phyloP scores from a whole-genome alignment of 2,888 invertebrate species.

The Cheilosia vulpina region DNA sequence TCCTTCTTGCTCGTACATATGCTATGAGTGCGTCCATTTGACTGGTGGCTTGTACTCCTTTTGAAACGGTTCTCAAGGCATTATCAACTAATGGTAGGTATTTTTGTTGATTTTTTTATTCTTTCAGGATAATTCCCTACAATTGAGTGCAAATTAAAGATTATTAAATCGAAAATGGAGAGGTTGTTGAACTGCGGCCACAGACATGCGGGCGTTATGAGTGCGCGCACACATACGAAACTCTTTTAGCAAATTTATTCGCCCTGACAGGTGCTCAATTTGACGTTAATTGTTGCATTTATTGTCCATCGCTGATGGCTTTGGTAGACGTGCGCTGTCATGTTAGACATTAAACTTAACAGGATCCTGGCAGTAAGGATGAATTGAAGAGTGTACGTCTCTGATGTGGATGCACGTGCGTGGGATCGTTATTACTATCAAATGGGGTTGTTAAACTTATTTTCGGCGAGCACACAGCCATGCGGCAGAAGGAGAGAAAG shows the following conservation, averaged over 20 bases:
- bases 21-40: conserved; percentile 10
- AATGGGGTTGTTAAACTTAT: conserved; percentile 55
- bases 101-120: background rate
- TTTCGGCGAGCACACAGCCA: background rate
- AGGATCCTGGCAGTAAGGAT: conserved; percentile 51
- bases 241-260: conserved; percentile 35
- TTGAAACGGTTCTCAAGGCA: conserved; percentile 12
- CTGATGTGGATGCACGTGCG: conserved; percentile 47
- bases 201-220: conserved; percentile 39
- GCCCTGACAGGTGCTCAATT: conserved; percentile 57
- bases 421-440: conserved; percentile 49
- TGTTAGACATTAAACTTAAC: conserved; percentile 46
- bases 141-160: conserved; percentile 33
- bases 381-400: conserved; percentile 4
- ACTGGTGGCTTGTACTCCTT: conserved; percentile 23
- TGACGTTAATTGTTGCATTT: conserved; percentile 67
- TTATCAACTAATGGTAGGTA: conserved; percentile 42
- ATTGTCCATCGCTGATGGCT: conserved; percentile 44
- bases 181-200: conserved; percentile 54
- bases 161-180: conserved; percentile 13
- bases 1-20: background rate
- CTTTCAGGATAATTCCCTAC: conserved; percentile 19
- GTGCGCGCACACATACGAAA: conserved; percentile 22
- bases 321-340: conserved; percentile 37
- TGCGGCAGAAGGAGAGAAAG: background rate